Evolutionary conservation across 2,888 invertebrate genomes (phyloP), one percentile per base, ranked within the genome.

Genomic region (Scaptomyza reducta): DNA sequence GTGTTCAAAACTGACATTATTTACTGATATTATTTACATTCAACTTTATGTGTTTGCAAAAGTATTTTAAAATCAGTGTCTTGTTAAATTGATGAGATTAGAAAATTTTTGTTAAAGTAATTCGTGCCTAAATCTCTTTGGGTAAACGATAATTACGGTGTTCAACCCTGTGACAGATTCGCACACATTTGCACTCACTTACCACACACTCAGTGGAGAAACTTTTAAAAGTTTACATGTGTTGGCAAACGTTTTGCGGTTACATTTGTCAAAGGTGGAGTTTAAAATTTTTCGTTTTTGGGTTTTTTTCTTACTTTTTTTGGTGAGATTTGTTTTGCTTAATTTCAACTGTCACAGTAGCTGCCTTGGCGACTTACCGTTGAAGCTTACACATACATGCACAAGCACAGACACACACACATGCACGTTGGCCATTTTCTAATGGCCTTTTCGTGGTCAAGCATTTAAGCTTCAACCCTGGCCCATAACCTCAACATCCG

Each of bases 401-500:
- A 66, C 10, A 45, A 16, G 42, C 18, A 53, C 6, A 42, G 6
- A 57, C 25, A 33, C n/a, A 33, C 10, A 41, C 9, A 47, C 31
- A 65, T 47, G 54, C 31, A 66, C 50, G 33, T 60, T 74, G 81
- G 61, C 71, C 87, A 70, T 77, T 78, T 76, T 71, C 76, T 87
- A 82, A 84, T 84, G 84, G 77, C 78, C 72, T 85, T 87, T 85
- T 87, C 83, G 84, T 85, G 87, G 84, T 85, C 87, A 85, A 82
- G 84, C 87, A 78, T 85, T 85, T 87, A 85, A 84, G 83, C 81
- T 80, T 70, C 58, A 74, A 61, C 72, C 62, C 70, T 69, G 69
- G 58, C 61, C 59, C 63, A 51, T 65, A 73, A 55, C 81, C 81
- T 73, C 69, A 58, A 72, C 74, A 69, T 62, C 50, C 22, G 22